A percentile compares a stretch with the other conserved stretches of the same genome.
Conservation (phyloP, 2,888 invertebrate genomes). For the Cheilosia urbana region DNA sequence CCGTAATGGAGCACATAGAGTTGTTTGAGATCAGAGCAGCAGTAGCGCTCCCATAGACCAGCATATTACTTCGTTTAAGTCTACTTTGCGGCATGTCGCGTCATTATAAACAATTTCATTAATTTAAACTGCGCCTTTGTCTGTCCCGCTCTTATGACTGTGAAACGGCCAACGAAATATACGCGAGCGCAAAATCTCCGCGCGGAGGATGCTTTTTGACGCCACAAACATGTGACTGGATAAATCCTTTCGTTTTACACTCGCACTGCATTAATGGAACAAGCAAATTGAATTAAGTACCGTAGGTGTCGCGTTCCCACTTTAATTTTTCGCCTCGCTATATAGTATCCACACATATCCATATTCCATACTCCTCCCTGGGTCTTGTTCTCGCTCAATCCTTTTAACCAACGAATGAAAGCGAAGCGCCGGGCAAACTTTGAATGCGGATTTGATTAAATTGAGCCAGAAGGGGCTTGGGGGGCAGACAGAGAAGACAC, state of each 20-base stretch:
- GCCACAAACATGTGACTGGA: conserved; percentile 69
- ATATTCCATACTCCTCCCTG: background rate
- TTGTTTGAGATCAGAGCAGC: conserved; percentile 43
- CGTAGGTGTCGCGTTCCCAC: conserved; percentile 68
- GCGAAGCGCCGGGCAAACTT: conserved; percentile 35
- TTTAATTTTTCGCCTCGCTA: conserved; percentile 50
- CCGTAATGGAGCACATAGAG: conserved; percentile 48
- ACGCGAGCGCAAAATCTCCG: background rate
- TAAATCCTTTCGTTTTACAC: conserved; percentile 73
- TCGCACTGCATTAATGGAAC: conserved; percentile 72
- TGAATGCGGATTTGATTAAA: conserved; percentile 72
- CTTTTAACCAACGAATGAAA: background rate
- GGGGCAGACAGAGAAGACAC: conserved; percentile 20
- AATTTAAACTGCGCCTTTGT: conserved; percentile 71
- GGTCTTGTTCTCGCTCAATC: conserved; percentile 9
- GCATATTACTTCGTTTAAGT: conserved; percentile 75
- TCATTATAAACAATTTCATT: conserved; percentile 74
- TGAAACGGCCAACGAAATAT: conserved; percentile 8
- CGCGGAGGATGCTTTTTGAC: conserved; percentile 19
- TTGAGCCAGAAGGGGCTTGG: conserved; percentile 19
- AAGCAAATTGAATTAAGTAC: conserved; percentile 75
- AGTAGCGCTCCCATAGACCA: conserved; percentile 65
- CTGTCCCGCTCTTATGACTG: conserved; percentile 14
- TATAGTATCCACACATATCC: no score
- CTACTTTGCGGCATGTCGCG: conserved; percentile 71